Base-by-base conservation (phyloP, 2,888 invertebrate species). In the Patella caerulea region DNA sequence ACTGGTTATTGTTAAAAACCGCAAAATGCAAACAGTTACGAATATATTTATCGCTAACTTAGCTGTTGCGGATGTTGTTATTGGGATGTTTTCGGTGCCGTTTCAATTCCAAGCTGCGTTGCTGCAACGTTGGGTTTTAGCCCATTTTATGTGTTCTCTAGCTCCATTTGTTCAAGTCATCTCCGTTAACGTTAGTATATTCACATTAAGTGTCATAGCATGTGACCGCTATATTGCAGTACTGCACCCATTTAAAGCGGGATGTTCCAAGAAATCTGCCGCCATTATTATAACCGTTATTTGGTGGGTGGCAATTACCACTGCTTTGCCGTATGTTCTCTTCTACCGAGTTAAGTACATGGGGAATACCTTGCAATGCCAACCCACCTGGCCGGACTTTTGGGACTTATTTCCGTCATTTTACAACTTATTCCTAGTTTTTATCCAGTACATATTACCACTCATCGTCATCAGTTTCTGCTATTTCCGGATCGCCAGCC, bases 101-200 rank as follows among this genome's bases (percentile, higher is more conserved):
- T 96, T 97, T 93, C 94, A 96, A 95, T 96, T 96, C 90, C 96
- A 96, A 93, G 96, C 96, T 3, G 97, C 97, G 2, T 92, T 96
- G 72, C 93, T 96, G 14, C 97, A 97, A 92, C 93, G 95, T 83
- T 97, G 97, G 97, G 94, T 95, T 86, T 93, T 97, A 72, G 96
- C 97, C 0, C 93, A 94, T 88, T 95, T 96, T 90, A 95, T 97
- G 95, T 97, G 97, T 90, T 94, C 95, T 0, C 95, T 97, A 90
- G 96, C 96, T 84, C 96, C 97, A 0, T 97, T 96, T 92, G 95
- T 96, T 14, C 96, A 96, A 92, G 95, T 95, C 0, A 92, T 97
- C 19, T 95, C 95, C 83, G 96, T 97, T 2, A 96, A 96, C 89
- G 96, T 97, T n/a, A 96, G 96, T 85, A 95, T 97, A 55, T 96